Percentiles rank a stretch among this genome's conserved stretches.
phyloP scores from a whole-genome alignment of 2,797 vertebrate genomes.

The Alectoris magna region DNA sequence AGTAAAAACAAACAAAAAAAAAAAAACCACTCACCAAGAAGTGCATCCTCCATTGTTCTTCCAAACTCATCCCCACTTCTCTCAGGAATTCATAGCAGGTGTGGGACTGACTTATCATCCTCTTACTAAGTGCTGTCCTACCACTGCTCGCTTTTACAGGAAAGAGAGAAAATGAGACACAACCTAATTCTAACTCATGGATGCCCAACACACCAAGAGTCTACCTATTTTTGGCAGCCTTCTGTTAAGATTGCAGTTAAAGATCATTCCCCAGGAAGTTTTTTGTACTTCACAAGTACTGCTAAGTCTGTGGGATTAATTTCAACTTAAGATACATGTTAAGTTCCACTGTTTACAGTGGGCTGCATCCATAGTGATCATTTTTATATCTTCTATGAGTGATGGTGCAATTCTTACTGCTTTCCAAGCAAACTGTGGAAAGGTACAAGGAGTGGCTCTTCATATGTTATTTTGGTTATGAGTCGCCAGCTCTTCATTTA shows the following conservation, averaged over 20 bases:
- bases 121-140: background rate
- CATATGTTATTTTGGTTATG: constrained; percentile 21
- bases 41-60: background rate
- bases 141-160: background rate
- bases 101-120: background rate
- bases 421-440: background rate
- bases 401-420: background rate
- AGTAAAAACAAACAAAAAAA: background rate
- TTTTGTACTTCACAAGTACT: fast-evolving
- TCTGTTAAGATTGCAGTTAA: background rate
- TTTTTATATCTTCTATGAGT: background rate
- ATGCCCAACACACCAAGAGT: background rate
- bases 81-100: background rate
- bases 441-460: constrained; percentile 27
- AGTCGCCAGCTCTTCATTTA: constrained; percentile 25
- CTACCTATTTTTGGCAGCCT: background rate
- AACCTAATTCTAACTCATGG: background rate
- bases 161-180: background rate
- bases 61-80: background rate
- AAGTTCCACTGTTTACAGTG: background rate
- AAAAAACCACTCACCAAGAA: background rate
- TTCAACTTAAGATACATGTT: background rate
- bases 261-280: background rate
- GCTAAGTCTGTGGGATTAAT: background rate
- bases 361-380: background rate